These are phyloP conservation scores for Perizoma affinitatum DNA, from an alignment of 2,888 invertebrate species.

Conservation along the genomic window DNA sequence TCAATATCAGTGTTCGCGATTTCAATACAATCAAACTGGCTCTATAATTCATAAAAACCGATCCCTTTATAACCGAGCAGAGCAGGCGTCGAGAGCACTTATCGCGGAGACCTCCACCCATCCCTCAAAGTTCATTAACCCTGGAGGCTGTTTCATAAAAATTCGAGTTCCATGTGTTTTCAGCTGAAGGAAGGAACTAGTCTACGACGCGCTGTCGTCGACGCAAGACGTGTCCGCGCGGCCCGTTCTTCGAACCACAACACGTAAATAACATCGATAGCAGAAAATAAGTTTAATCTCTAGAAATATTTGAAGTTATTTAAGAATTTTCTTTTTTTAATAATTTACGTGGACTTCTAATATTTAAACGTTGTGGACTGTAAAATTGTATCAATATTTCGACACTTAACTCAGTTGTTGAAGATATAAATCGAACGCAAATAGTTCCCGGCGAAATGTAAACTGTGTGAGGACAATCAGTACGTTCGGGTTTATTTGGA, in stretches of 20 bases:
- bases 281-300: constrained; percentile 39
- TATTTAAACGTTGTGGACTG: constrained; percentile 12
- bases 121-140: constrained; percentile 73
- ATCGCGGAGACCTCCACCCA: constrained; percentile 57
- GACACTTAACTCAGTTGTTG: constrained; percentile 15
- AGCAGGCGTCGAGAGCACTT: constrained; percentile 47
- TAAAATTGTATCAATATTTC: constrained; percentile 23
- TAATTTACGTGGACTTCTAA: constrained; percentile 3
- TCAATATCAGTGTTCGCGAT: constrained; percentile 22
- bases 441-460: constrained; percentile 20
- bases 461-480: constrained; percentile 18
- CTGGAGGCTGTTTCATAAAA: constrained; percentile 66
- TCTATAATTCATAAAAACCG: constrained; percentile 38
- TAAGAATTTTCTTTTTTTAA: constrained; percentile 1
- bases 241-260: constrained; percentile 38
- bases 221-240: constrained; percentile 45
- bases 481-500: constrained; percentile 43
- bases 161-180: constrained; percentile 64
- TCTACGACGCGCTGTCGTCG: constrained; percentile 60
- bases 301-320: neutral
- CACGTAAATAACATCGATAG: constrained; percentile 76
- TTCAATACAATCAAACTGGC: constrained; percentile 43
- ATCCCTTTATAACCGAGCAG: constrained; percentile 22
- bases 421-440: constrained; percentile 4
- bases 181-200: constrained; percentile 65